Evolutionary conservation across 2,888 invertebrate species (phyloP).

Genomic region (Cephalotes varians): DNA sequence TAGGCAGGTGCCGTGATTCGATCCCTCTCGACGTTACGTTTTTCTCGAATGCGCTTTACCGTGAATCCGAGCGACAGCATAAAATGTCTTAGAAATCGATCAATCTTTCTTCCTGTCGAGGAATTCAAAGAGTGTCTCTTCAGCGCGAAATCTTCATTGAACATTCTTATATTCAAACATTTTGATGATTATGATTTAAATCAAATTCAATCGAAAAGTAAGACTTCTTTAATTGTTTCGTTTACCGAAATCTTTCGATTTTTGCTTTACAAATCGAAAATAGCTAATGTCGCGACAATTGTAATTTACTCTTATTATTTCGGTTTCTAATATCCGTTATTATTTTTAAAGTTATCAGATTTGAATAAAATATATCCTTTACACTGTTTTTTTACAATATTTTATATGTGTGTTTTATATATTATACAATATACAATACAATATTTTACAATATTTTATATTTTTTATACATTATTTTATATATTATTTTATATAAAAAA

Average conservation of each 20-base stretch:
- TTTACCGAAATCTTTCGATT: neutral
- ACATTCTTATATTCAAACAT: neutral
- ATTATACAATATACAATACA: no score
- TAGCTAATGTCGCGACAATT: neutral
- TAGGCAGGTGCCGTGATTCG: constrained; percentile 79
- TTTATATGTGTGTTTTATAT: no score
- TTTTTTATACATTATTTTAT: neutral
- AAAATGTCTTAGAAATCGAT: constrained; percentile 27
- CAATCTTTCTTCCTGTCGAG: neutral
- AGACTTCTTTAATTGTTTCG: neutral
- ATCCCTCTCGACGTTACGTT: constrained; percentile 65
- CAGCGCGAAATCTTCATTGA: neutral
- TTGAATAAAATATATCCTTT: neutral
- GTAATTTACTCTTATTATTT: neutral
- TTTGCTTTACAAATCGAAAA: neutral
- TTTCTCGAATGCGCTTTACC: constrained; percentile 17
- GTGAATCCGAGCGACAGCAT: constrained; percentile 9
- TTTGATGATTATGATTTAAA: neutral
- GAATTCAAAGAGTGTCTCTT: neutral
- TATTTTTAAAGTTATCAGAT: neutral
- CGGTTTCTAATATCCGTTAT: neutral
- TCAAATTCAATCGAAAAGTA: neutral
- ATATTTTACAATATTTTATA: neutral
- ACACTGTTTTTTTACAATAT: neutral
- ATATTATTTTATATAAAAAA: neutral